A percentile compares a stretch with the other conserved stretches of the same genome.
Conservation (phyloP, 2,888 invertebrate species). For the Aporophyla lueneburgensis region DNA sequence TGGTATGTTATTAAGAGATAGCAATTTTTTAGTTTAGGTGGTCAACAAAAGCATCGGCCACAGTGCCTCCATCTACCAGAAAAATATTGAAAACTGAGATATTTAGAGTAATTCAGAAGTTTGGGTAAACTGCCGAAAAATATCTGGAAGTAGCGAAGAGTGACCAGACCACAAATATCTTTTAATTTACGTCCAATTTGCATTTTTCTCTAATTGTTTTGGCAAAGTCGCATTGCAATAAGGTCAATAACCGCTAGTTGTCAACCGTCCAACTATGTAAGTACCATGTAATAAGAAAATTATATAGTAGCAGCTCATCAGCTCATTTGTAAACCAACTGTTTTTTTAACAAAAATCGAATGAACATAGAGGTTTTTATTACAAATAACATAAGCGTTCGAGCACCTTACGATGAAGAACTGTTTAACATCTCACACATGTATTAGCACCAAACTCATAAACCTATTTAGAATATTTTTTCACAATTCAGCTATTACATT, state of each 20-base stretch:
- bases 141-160: not conserved
- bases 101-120: not conserved
- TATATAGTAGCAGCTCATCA: not conserved
- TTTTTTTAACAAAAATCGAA: slow-evolving; percentile 3
- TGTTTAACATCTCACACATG: too few species aligned
- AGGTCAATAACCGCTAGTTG: slow-evolving; percentile 31
- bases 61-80: not conserved
- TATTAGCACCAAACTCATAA: not conserved
- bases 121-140: not conserved
- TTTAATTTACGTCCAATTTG: too few species aligned
- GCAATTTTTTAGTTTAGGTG: too few species aligned
- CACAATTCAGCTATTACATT: not conserved
- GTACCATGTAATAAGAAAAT: slow-evolving; percentile 17
- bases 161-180: too few species aligned
- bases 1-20: too few species aligned
- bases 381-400: not conserved
- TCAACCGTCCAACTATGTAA: slow-evolving; percentile 17
- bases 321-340: not conserved
- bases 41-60: too few species aligned
- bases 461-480: not conserved
- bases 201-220: slow-evolving; percentile 3
- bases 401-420: not conserved
- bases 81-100: not conserved
- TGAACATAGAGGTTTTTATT: not conserved
- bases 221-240: slow-evolving; percentile 25